Evolutionary conservation across 2,113 vertebrate genomes (phyloP).

Genomic region (Leuciscus idus): DNA sequence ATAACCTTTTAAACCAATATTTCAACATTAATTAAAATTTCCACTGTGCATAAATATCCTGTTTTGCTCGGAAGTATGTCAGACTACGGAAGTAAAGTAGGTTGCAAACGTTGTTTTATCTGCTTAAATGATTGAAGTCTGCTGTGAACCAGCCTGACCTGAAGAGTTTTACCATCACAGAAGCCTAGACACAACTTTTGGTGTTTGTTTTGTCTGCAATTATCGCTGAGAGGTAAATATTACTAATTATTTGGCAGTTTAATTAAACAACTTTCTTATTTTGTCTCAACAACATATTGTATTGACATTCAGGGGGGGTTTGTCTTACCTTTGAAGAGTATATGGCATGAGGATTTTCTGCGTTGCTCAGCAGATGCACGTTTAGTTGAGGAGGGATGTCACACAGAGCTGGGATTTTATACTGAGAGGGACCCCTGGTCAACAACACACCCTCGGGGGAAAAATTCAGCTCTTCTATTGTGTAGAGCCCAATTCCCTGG

Average conservation of each 20-base stretch:
- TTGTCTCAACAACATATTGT: background rate
- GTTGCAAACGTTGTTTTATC: background rate
- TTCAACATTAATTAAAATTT: background rate
- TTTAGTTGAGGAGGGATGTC: constrained; percentile 75
- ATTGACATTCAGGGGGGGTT: background rate
- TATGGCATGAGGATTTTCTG: constrained; percentile 73
- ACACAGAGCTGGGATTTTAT: constrained; percentile 76
- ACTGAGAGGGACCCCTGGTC: constrained; percentile 73
- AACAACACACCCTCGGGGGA: constrained; percentile 72
- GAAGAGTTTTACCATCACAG: background rate
- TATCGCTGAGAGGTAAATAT: background rate
- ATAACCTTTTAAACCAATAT: background rate
- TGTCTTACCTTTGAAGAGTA: constrained; percentile 77
- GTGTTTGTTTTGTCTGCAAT: background rate
- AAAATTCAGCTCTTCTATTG: constrained; percentile 76
- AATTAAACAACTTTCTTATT: background rate
- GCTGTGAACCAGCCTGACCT: background rate
- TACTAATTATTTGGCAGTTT: background rate
- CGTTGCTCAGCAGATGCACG: constrained; percentile 70
- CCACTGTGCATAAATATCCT: background rate
- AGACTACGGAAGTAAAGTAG: background rate
- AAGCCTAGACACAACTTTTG: background rate
- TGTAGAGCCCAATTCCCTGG: constrained; percentile 76
- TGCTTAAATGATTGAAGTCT: background rate
- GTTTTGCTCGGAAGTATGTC: background rate